Evolutionary conservation across 2,888 invertebrate species (phyloP).

Genomic region (Chrysotoxum bicinctum): DNA sequence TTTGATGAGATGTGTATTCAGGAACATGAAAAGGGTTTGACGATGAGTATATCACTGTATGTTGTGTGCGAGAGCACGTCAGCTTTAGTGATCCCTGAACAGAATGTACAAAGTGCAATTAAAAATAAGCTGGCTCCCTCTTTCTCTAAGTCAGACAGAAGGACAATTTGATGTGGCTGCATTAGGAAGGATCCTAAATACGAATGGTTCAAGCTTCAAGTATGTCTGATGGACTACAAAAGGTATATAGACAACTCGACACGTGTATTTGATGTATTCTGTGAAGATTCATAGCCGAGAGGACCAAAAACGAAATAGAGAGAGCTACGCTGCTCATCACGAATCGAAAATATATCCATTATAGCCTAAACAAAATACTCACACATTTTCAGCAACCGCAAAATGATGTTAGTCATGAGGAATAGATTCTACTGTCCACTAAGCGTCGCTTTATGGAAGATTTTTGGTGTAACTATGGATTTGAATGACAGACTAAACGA

Average conservation of each 20-base stretch:
- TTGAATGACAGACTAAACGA: neutral
- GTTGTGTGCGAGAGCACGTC: neutral
- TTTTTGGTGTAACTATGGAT: neutral
- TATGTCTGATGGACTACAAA: conserved; percentile 16
- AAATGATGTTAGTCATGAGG: neutral
- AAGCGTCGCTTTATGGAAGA: neutral
- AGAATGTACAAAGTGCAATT: conserved; percentile 29
- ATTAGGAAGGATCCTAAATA: neutral
- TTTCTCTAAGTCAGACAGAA: conserved; percentile 15
- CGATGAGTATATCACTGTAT: conserved; percentile 10
- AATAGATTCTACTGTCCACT: neutral
- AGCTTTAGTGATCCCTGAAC: conserved; percentile 17
- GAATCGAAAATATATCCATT: neutral
- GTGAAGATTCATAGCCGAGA: neutral
- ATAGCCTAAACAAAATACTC: neutral
- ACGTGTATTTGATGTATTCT: neutral
- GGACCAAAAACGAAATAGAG: conserved; percentile 40
- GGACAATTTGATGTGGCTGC: conserved; percentile 17
- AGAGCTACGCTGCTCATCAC: neutral
- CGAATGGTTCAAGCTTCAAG: neutral
- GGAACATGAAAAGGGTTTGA: conserved; percentile 63
- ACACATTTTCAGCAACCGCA: neutral
- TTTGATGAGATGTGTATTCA: conserved; percentile 47
- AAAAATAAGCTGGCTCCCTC: conserved; percentile 21
- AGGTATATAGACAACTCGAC: conserved; percentile 4